Evolutionary conservation across 2,797 vertebrate genomes (phyloP).

Genomic region (Oceanodroma leucorhoa): DNA sequence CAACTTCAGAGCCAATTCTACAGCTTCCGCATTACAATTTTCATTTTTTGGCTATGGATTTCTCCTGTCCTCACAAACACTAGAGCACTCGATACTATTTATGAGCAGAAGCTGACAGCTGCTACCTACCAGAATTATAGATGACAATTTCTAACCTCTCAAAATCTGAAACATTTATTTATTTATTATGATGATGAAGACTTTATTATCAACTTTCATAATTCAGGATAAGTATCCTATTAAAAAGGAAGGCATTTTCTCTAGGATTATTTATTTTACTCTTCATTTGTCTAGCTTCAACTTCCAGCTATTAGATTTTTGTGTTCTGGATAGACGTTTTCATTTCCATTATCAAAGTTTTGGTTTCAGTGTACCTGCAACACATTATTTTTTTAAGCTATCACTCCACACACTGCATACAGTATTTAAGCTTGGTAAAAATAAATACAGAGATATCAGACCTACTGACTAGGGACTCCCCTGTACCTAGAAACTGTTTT

Average conservation of each 20-base stretch:
- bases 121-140: slow-evolving; percentile 8
- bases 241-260: neutral
- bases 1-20: neutral
- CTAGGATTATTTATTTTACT: neutral
- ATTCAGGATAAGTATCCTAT: neutral
- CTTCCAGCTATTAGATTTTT: neutral
- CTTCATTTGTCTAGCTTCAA: neutral
- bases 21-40: neutral
- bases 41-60: neutral
- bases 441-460: neutral
- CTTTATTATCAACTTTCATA: neutral
- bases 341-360: neutral
- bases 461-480: neutral
- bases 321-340: neutral
- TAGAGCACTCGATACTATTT: slow-evolving; percentile 29
- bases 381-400: neutral
- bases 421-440: neutral
- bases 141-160: slow-evolving; percentile 15
- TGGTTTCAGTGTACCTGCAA: neutral
- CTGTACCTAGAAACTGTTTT: neutral
- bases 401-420: neutral
- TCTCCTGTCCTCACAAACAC: slow-evolving; percentile 27
- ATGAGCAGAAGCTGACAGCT: slow-evolving; percentile 53
- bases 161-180: neutral
- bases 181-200: neutral